A percentile compares a stretch with the other conserved stretches of the same genome.
Evolutionary conservation across 2,888 invertebrate genomes (phyloP).

Genomic region (Tricholauxania praeusta): DNA sequence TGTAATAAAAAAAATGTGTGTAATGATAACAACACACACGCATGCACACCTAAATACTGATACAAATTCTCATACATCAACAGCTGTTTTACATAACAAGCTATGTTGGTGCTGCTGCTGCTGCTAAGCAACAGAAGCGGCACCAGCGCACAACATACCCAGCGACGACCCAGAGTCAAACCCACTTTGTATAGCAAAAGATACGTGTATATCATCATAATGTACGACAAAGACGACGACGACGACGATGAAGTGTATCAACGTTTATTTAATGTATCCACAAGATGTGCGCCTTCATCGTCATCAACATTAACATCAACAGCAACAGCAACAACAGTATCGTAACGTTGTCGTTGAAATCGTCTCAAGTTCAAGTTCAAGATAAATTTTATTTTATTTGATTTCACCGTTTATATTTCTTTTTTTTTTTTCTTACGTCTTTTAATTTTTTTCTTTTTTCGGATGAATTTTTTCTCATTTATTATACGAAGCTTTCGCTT

Average conservation of each 20-base stretch:
- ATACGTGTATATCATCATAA: constrained; percentile 25
- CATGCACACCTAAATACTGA: no score
- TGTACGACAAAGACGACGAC: constrained; percentile 20
- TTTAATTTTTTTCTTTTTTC: constrained; percentile 40
- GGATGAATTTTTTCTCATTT: neutral
- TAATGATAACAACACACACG: no score
- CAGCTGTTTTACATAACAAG: constrained; percentile 25
- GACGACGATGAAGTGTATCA: neutral
- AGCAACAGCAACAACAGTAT: constrained; percentile 11
- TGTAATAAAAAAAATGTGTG: no score
- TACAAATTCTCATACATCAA: neutral
- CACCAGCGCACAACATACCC: constrained; percentile 10
- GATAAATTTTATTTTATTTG: constrained; percentile 61
- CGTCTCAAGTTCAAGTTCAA: constrained; percentile 65
- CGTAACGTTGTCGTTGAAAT: neutral
- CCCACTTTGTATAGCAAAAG: neutral
- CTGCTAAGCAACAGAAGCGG: neutral
- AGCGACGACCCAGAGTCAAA: neutral
- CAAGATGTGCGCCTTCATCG: constrained; percentile 23
- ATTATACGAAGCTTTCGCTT: constrained; percentile 21
- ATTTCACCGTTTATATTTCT: constrained; percentile 38
- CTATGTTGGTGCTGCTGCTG: neutral
- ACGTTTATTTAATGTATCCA: constrained; percentile 42
- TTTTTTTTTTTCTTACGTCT: constrained; percentile 45
- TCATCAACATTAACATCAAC: constrained; percentile 24